Conservation (phyloP, 2,797 vertebrate genomes). For the Pangasius krempfi region DNA sequence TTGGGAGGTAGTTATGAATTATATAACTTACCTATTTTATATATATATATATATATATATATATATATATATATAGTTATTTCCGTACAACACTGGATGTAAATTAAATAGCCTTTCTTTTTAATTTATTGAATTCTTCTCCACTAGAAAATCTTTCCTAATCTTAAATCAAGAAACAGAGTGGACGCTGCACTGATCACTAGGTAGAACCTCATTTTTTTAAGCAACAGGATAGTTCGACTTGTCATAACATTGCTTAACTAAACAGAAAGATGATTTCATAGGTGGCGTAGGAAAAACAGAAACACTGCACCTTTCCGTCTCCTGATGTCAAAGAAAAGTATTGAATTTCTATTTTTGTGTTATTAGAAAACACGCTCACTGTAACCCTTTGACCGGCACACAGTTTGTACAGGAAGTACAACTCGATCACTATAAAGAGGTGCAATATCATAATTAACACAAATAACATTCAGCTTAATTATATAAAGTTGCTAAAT, state of each 20-base stretch:
- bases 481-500: not conserved
- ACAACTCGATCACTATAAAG: not conserved
- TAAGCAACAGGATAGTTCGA: constrained; percentile 28
- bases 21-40: not conserved
- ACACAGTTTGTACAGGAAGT: not conserved
- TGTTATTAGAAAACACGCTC: constrained; percentile 13
- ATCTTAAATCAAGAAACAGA: no score
- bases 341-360: constrained; percentile 36
- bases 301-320: constrained; percentile 32
- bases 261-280: constrained; percentile 28
- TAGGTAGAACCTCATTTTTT: constrained; percentile 19
- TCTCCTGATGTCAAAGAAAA: constrained; percentile 13
- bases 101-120: not conserved
- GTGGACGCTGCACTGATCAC: not conserved
- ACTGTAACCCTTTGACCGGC: constrained; percentile 12
- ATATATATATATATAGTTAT: not conserved
- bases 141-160: not conserved
- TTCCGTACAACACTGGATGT: not conserved
- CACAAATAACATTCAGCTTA: not conserved
- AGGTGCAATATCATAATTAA: not conserved
- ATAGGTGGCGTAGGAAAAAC: constrained; percentile 26
- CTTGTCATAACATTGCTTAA: constrained; percentile 7
- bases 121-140: not conserved
- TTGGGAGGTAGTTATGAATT: not conserved
- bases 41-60: no score